A percentile compares a stretch with the other conserved stretches of the same genome.
phyloP scores from a whole-genome alignment of 2,797 vertebrate species.

The Acridotheres tristis region DNA sequence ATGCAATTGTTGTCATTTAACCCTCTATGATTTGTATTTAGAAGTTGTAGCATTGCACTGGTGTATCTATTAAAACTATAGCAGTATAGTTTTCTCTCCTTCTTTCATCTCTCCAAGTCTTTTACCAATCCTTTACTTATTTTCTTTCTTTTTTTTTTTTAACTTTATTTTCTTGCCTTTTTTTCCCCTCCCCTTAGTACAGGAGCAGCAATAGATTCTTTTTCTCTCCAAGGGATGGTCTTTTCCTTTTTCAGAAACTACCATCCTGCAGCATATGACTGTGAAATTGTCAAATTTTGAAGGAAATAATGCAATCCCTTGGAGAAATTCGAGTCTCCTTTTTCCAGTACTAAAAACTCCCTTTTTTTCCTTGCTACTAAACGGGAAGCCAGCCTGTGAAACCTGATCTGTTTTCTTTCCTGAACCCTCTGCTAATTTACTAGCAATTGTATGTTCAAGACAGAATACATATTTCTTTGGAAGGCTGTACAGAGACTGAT shows the following conservation, averaged over 20 bases:
- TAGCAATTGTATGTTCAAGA: neutral
- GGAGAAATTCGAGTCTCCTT: neutral
- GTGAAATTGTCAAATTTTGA: conserved; percentile 20
- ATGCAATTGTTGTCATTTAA: conserved; percentile 43
- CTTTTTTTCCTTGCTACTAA: neutral
- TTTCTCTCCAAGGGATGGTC: neutral
- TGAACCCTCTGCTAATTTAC: conserved; percentile 9
- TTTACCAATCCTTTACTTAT: neutral
- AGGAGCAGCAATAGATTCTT: neutral
- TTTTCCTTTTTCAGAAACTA: neutral
- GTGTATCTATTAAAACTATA: neutral
- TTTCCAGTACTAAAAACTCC: neutral
- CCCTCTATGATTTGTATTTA: conserved; percentile 13
- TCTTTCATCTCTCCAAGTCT: neutral
- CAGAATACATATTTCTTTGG: conserved; percentile 12
- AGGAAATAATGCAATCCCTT: conserved; percentile 2
- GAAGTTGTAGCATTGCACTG: neutral
- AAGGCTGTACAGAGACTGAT: neutral
- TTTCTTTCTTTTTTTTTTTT: neutral
- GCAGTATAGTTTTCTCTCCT: neutral
- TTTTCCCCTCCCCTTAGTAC: fast-evolving
- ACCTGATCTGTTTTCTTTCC: neutral
- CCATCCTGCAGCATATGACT: neutral
- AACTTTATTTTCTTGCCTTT: neutral
- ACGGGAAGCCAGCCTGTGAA: neutral